Evolutionary conservation across 2,113 vertebrate species (phyloP).

Genomic region (Tympanuchus pallidicinctus): DNA sequence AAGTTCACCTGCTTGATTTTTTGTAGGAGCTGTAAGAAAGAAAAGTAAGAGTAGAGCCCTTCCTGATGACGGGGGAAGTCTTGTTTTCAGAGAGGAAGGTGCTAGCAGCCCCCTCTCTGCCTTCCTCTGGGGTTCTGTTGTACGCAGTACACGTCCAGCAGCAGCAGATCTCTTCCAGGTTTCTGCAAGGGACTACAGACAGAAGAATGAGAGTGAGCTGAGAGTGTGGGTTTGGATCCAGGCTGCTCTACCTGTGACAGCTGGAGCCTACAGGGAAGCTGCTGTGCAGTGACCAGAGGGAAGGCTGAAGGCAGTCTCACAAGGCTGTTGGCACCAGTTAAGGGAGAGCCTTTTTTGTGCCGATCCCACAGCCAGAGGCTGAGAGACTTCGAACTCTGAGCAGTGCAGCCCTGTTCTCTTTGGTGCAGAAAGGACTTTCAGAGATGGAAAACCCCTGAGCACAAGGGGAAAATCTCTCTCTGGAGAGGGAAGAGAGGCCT

Average conservation of each 20-base stretch:
- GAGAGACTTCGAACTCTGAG: not conserved
- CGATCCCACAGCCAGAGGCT: not conserved
- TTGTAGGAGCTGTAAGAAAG: conserved; percentile 71
- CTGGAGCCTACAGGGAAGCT: not conserved
- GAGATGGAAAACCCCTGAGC: not conserved
- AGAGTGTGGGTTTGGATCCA: not conserved
- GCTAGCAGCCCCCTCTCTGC: not conserved
- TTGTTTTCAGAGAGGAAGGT: not conserved
- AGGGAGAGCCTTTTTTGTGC: not conserved
- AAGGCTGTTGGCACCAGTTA: not conserved
- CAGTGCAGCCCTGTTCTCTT: not conserved
- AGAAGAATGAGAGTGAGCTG: not conserved
- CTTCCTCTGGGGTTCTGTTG: not conserved
- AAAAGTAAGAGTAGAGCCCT: not conserved
- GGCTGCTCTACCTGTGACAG: not conserved
- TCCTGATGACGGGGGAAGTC: accelerated
- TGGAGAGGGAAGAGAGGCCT: not conserved
- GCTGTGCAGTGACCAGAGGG: not conserved
- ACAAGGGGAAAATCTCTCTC: no score
- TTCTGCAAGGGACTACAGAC: not conserved
- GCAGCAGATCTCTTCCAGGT: not conserved
- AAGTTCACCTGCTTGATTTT: conserved; percentile 82
- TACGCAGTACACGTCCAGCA: not conserved
- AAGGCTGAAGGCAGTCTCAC: not conserved
- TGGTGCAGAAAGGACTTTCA: not conserved